Evolutionary conservation across 2,113 vertebrate genomes (phyloP), one percentile per base, ranked within the genome.

Genomic region (Lanius collurio): DNA sequence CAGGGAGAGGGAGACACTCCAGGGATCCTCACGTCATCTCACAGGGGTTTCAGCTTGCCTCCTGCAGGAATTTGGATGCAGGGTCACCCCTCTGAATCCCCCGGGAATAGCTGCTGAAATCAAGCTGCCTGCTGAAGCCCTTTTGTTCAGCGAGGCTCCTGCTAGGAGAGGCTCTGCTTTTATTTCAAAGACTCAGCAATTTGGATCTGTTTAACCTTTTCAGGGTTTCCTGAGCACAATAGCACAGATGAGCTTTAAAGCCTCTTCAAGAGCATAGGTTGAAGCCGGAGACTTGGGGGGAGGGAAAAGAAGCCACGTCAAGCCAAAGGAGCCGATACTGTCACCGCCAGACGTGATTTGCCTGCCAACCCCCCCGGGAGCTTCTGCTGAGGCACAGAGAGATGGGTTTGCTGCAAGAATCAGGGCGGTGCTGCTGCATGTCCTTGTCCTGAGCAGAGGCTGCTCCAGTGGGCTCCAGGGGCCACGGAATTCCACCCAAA

Each of bases 161-260:
- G 75, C 94, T 24, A 89, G 64, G 64, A 94, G 86, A 67, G 62
- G 77, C 88, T 92, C 83, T 75, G 70, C 59, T 89, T 82, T 95
- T 44, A 89, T 96, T 97, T 90, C 94, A 89, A 87, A 92, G 90
- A 69, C 69, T 93, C 88, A 92, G 89, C 92, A 92, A 49, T 93
- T 93, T 89, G 95, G 86, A 90, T 92, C 30, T 53, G 86, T 96
- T 97, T 94, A 96, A 96, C 95, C 94, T 96, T 91, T 92, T 75
- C 88, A 60, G 79, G 74, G 77, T 81, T 90, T 94, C 67, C 77
- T 41, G 82, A 42, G 50, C 92, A 94, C 92, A 96, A 95, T 88
- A 93, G 94, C 74, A 13, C 67, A 95, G 92, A 95, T 87, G 95
- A 97, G 87, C 91, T 77, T 64, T 82, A 76, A 93, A 91, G 74